Base-by-base conservation (phyloP, 2,888 invertebrate genomes). In the Drosophila parthenogenetica region DNA sequence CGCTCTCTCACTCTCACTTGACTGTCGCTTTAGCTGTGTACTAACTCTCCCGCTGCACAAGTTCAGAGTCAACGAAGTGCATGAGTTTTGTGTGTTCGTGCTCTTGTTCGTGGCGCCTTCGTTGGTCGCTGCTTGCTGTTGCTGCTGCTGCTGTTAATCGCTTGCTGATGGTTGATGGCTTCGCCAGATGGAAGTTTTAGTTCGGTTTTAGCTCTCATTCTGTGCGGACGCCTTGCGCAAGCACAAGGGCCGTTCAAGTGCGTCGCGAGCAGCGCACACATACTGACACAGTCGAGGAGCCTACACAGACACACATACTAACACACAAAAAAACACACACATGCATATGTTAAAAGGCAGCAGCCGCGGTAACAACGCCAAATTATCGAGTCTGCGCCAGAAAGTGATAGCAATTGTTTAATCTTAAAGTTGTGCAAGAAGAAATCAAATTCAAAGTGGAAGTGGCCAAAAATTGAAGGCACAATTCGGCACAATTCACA, bases 171-270 rank as follows among this genome's bases (percentile, higher is more conserved):
- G 45, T 14, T 55, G 59, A 49, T 57, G 53, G 55, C 62, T 64
- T 70, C 63, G 68, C 37, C 68, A 68, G 39, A 61, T 75, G 68
- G 57, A 76, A 70, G 77, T 81, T 84, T 90, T 90, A 90, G 90
- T 90, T 90, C 90, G 90, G 90, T 87, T 90, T 90, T 90, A 90
- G 89, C 90, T 90, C 89, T 90, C 89, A 89, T 89, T 84, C 89
- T 87, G 90, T 83, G 80, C 83, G 86, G 90, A 90, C 90, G 90
- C 79, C 79, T 76, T 46, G 60, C 46, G 54, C 22, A 60, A 76
- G 53, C 48, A 65, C 42, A 55, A 65, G 63, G 63, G 54, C 62
- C 70, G 54, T 80, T 77, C 39, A 70, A 68, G 58, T 72, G 81
- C 79, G 82, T 79, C 82, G 84, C 82, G 81, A 74, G 69, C 66